A percentile compares a stretch with the other conserved stretches of the same genome.
Evolutionary conservation across 2,113 vertebrate species (phyloP).

Genomic region (Burhinus oedicnemus): DNA sequence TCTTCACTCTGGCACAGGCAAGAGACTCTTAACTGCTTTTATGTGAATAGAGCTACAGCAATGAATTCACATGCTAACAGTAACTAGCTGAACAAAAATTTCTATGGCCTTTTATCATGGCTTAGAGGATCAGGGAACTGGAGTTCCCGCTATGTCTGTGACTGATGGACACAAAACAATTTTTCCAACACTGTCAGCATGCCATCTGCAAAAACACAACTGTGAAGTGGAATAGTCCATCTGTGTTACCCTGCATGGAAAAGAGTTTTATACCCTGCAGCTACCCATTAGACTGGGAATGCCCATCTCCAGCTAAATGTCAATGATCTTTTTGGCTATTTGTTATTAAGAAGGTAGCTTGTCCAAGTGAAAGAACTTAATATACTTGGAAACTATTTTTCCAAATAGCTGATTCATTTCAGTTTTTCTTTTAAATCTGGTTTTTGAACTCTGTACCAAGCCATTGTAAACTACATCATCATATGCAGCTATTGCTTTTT

Average conservation of each 20-base stretch:
- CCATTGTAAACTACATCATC: not conserved
- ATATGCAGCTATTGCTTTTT: not conserved
- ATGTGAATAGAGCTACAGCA: not conserved
- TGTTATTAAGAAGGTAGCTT: not conserved
- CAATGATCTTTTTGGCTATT: not conserved
- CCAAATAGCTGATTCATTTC: not conserved
- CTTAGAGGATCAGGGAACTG: not conserved
- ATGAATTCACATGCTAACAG: not conserved
- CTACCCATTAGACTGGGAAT: not conserved
- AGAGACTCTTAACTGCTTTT: not conserved
- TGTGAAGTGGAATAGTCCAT: not conserved
- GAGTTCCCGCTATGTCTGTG: not conserved
- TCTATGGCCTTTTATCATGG: not conserved
- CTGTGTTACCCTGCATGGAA: not conserved
- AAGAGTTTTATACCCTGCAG: not conserved
- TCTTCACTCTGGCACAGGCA: not conserved
- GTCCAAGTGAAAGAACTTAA: not conserved
- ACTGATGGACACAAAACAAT: not conserved
- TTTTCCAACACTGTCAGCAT: not conserved
- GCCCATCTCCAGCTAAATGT: not conserved
- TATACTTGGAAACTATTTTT: not conserved
- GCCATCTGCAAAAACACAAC: not conserved
- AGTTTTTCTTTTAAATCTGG: not conserved
- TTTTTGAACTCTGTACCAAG: not conserved
- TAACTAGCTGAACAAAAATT: not conserved